Conservation (phyloP, 2,797 vertebrate genomes). For the Propithecus perrieri region DNA sequence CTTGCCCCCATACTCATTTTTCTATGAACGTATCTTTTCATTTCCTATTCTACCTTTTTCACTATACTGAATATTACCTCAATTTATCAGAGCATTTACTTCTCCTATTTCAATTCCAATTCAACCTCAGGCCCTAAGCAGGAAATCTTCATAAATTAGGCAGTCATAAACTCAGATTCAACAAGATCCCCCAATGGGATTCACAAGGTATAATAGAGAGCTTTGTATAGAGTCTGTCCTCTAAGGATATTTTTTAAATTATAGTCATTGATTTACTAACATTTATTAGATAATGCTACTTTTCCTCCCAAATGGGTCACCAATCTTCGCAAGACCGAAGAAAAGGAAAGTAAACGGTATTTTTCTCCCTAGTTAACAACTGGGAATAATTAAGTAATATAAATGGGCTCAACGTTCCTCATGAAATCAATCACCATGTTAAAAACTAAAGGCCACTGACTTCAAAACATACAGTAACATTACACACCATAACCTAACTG, state of each 20-base stretch:
- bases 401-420: neutral
- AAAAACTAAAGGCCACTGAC: neutral
- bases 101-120: conserved; percentile 45
- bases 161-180: neutral
- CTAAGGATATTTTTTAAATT: neutral
- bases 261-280: neutral
- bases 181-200: neutral
- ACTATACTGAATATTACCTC: neutral
- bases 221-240: neutral
- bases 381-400: neutral
- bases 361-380: neutral
- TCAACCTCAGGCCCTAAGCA: neutral
- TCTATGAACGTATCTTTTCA: neutral
- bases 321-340: conserved; percentile 1
- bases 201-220: neutral
- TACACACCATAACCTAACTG: neutral
- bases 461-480: neutral
- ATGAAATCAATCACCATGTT: neutral
- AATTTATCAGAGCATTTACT: conserved; percentile 19
- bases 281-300: conserved; percentile 33
- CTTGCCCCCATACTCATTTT: neutral
- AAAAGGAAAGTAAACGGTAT: neutral
- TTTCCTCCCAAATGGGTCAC: neutral
- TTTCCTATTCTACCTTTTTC: neutral
- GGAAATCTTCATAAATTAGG: neutral